Percentiles rank a stretch among this genome's conserved stretches.
Evolutionary conservation across 2,113 vertebrate genomes (phyloP).

Genomic region (Probosciger aterrimus): DNA sequence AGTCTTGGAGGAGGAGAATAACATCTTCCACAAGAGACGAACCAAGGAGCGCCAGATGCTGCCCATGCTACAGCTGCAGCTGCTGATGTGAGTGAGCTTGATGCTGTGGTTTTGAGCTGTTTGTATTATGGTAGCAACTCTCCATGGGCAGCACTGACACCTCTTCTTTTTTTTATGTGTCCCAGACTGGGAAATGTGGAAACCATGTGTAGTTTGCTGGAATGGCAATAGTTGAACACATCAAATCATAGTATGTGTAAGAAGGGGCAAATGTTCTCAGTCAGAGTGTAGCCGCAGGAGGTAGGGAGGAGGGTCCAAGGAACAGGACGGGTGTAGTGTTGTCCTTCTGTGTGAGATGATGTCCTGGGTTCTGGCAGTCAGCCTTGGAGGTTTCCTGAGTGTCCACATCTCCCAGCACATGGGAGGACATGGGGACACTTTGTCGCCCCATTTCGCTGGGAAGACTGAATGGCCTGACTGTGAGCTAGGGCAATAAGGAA

Average conservation of each 20-base stretch:
- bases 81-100: constrained; percentile 84
- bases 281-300: background rate
- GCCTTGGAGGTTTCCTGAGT: background rate
- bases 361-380: accelerated
- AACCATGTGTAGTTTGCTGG: background rate
- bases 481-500: background rate
- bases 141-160: background rate
- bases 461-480: background rate
- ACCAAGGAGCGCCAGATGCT: constrained; percentile 85
- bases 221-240: background rate
- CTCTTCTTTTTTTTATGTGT: background rate
- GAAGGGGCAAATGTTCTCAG: background rate
- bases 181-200: background rate
- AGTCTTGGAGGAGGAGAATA: constrained; percentile 87
- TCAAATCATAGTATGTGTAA: background rate
- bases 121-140: background rate
- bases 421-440: background rate
- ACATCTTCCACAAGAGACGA: constrained; percentile 84
- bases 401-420: background rate
- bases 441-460: accelerated
- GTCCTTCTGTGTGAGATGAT: background rate
- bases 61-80: constrained; percentile 86
- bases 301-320: background rate
- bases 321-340: background rate
- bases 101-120: background rate